Evolutionary conservation across 2,797 vertebrate species (phyloP), one percentile per base, ranked within the genome.

Genomic region (Hyperoplus immaculatus): DNA sequence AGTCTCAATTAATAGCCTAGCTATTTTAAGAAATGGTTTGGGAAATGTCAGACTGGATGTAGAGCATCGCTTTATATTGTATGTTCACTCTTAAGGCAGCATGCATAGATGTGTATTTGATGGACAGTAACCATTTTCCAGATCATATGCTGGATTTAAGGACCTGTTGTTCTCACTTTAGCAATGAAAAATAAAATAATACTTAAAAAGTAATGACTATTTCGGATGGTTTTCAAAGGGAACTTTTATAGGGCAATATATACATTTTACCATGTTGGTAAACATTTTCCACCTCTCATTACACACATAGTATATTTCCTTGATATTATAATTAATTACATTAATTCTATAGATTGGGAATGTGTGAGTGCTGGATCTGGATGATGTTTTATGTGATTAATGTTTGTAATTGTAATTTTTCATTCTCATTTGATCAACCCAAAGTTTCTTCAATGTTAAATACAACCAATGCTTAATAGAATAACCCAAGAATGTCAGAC

Each of bases 201-300:
- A 8, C 29, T 29, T 29, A 29, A 29, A 29, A 29, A 29, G 29
- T 29, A 29, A 29, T 29, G 29, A 29, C 29, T 29, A 29, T 29
- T 29, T 29, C 3, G 29, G 29, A 29, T 29, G 29, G 29, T 53
- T 46, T 54, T 66, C 16, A 78, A 57, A 72, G 15, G 18, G 18
- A 51, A 43, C 39, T 58, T 73, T 65, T 50, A 39, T 42, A 70
- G 72, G 71, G 47, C 38, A 45, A 62, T 14, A 57, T 79, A 36
- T 45, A 10, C 10, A 6, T 46, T 76, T 69, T 18, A 45, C 42
- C 39, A 9, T 67, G 74, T 81, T 77, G 10, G 55, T 55, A 64
- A 85, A 73, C 68, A 75, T 80, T 53, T 75, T 38, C 82, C 74
- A 72, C 47, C 50, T 73, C 43, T 56, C 29, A 29, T 29, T 29